Evolutionary conservation across 1,140 invertebrate genomes (phyloP), one percentile per base, ranked within the genome.

Genomic region (Drosophila equinoxialis): DNA sequence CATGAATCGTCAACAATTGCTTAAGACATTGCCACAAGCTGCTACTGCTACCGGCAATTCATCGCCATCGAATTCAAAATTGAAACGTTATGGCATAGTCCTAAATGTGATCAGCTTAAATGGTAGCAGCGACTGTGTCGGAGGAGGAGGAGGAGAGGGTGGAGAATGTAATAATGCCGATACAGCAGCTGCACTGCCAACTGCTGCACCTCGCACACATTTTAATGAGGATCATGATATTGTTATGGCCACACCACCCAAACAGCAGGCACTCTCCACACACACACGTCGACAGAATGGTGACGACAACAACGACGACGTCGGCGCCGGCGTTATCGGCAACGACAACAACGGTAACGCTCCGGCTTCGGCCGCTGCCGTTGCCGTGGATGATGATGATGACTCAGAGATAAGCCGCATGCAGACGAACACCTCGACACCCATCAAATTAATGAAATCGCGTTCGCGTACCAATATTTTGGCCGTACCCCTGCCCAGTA

Each of bases 391-490:
- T 58, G 89, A 90, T 35, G 91, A 92, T 13, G 91, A 92, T 87
- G 91, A 92, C 74, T 90, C 90, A 80, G 91, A 92, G 74, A 90
- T 90, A 75, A 92, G 89, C 66, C 90, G 91, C 57, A 91, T 91
- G 83, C 91, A 92, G 69, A 92, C 85, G 4, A 92, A 91, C 61
- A 92, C 91, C 75, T 92, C 91, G 63, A 92, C 91, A 41, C 91
- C 91, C 35, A 92, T 92, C 20, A 92, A 92, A 77, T 74, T 92
- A 63, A 92, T 92, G 91, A 92, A 92, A 68, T 92, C 90, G 74
- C 91, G 91, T 63, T 92, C 91, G 61, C 85, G 91, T 6, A 91
- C 91, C 7, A 92, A 92, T 58, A 92, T 92, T 63, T 71, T 92
- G 48, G 91, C 90, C 51, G 90, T 92, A 20, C 91, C 91, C 37